Conservation (phyloP, 1,140 invertebrate species). For the Pteromalus puparum region DNA sequence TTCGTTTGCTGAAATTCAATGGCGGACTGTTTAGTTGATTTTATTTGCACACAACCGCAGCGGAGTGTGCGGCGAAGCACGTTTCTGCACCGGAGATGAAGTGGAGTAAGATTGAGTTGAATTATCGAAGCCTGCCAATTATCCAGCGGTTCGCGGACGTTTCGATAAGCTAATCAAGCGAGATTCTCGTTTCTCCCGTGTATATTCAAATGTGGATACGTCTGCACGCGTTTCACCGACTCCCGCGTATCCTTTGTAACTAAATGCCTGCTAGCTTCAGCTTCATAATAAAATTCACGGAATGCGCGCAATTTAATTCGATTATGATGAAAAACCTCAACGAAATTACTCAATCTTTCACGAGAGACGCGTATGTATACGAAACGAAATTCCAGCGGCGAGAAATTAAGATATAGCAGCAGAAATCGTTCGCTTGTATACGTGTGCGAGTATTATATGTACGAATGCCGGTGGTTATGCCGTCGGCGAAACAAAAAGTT, state of each 20-base stretch:
- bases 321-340: not conserved
- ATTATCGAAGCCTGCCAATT: conserved; percentile 12
- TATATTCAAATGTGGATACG: not conserved
- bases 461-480: not conserved
- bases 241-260: not conserved
- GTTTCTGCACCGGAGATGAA: not conserved
- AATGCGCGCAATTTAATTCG: not conserved
- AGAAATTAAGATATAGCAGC: conserved; percentile 6
- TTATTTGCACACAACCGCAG: not conserved
- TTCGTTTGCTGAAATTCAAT: too few species aligned
- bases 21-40: not conserved
- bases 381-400: not conserved
- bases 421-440: not conserved
- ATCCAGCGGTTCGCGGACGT: not conserved
- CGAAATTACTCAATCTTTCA: not conserved
- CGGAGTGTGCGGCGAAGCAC: too few species aligned
- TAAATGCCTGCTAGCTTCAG: too few species aligned
- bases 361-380: not conserved
- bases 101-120: not conserved
- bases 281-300: not conserved
- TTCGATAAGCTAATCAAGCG: conserved; percentile 21
- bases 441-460: too few species aligned
- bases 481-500: conserved; percentile 12
- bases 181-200: not conserved
- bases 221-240: not conserved